Percentiles rank a stretch among this genome's conserved stretches.
Evolutionary conservation across 2,113 vertebrate genomes (phyloP).

Genomic region (Trichomycterus rosablanca): DNA sequence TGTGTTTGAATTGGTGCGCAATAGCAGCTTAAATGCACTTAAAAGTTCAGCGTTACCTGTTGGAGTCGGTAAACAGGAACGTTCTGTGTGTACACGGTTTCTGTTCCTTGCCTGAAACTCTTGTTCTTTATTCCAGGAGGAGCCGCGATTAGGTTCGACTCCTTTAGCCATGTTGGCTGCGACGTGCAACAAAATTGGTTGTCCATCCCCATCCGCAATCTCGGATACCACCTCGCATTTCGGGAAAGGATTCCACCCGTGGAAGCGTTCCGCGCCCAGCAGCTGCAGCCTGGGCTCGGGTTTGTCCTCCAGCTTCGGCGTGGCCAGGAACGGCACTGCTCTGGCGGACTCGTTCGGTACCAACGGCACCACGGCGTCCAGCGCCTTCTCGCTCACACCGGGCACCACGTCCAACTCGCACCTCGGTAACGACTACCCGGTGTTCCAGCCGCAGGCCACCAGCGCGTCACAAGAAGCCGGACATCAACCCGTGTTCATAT

Average conservation of each 20-base stretch:
- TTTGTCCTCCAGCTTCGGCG: constrained; percentile 74
- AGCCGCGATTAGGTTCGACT: constrained; percentile 95
- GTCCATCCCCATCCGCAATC: constrained; percentile 85
- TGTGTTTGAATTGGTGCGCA: too few species aligned
- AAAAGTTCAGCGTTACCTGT: too few species aligned
- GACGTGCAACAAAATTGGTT: constrained; percentile 98
- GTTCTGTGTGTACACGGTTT: too few species aligned
- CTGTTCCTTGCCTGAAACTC: constrained; percentile 31
- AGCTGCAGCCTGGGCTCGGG: constrained; percentile 87
- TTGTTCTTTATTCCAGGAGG: constrained; percentile 77
- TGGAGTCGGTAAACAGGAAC: too few species aligned
- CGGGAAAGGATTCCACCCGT: constrained; percentile 93
- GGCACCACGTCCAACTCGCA: constrained; percentile 79
- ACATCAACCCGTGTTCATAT: constrained; percentile 93
- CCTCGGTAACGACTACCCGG: constrained; percentile 92
- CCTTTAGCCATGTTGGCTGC: constrained; percentile 98
- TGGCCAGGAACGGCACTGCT: constrained; percentile 77
- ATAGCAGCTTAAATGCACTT: too few species aligned
- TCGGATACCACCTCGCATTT: constrained; percentile 88
- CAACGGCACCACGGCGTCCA: constrained; percentile 82
- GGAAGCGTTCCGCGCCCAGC: constrained; percentile 81
- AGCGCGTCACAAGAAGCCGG: constrained; percentile 75
- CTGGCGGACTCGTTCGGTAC: constrained; percentile 84
- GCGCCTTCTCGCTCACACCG: constrained; percentile 90
- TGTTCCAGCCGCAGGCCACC: constrained; percentile 83